Evolutionary conservation across 1,140 invertebrate genomes (phyloP), one percentile per base, ranked within the genome.

Genomic region (Dreissena rostriformis): DNA sequence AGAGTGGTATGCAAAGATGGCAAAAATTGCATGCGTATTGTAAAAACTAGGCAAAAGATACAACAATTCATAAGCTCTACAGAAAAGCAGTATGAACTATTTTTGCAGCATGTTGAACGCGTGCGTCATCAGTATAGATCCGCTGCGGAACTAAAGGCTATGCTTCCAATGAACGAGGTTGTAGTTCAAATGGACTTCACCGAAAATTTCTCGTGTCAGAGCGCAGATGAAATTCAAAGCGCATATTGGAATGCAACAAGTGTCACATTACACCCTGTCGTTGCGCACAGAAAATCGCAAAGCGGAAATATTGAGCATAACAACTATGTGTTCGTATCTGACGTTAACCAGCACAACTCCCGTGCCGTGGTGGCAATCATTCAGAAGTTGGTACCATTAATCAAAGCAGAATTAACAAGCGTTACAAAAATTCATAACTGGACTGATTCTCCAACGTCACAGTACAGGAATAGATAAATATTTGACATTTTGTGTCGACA

Each of bases 161-260:
- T 81, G 14, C 77, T 81, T 66, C 84, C 84, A 29, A 28, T 57
- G 15, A 53, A 68, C 29, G 19, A 82, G 26, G 49, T 72, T 1
- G 52, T 83, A 24, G 24, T 83, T 29, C 85, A 84, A 61, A 83
- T 79, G 81, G 85, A 84, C 49, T 86, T 84, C 51, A 74, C 85
- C 17, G 85, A 86, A 65, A 86, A 75, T 55, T 86, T 55, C 63
- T n/a, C n/a, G 19, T 81, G 70, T 68, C 26, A 57, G 10, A 17
- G 57, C 57, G 55, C 66, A 26, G 74, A 61, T 28, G 22, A 75
- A 61, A 26, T 75, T 29, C 73, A 75, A 63, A 63, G 24, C 24
- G 73, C 73, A 11, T 75, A 75, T 29, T 75, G 53, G 53, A 75
- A 61, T 29, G 12, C 55, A 11, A 63, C 53, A 8, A 26, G 22